Conservation (phyloP, 2,888 invertebrate species). For the Lobophora halterata region DNA sequence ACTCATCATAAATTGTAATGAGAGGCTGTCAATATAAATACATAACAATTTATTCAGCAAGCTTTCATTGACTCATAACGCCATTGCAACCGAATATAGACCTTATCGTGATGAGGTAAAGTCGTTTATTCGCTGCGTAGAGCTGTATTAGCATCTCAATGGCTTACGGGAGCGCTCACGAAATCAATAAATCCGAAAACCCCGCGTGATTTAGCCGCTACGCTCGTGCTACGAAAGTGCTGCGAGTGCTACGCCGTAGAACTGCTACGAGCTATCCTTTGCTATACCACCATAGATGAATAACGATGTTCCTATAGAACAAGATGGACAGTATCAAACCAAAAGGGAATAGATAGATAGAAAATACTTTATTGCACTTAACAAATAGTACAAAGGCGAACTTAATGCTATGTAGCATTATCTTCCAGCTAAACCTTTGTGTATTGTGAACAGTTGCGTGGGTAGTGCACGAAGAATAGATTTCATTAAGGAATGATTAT, state of each 20-base stretch:
- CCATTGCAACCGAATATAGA: constrained; percentile 25
- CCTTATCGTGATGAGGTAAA: constrained; percentile 30
- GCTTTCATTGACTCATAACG: constrained; percentile 37
- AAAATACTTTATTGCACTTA: too few species aligned
- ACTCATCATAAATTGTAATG: constrained; percentile 36
- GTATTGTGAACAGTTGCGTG: too few species aligned
- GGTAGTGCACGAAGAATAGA: too few species aligned
- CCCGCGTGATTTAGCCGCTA: constrained; percentile 39
- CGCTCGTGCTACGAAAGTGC: constrained; percentile 31
- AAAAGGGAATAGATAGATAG: too few species aligned
- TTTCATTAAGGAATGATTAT: too few species aligned
- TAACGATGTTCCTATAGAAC: too few species aligned
- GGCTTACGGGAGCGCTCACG: constrained; percentile 38
- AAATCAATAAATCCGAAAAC: constrained; percentile 49
- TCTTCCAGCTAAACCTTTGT: too few species aligned
- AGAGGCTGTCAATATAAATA: constrained; percentile 33
- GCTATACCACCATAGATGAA: too few species aligned
- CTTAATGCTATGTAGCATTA: too few species aligned
- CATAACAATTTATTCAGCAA: constrained; percentile 36
- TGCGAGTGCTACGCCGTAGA: constrained; percentile 36
- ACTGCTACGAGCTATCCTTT: constrained; percentile 23
- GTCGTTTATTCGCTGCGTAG: constrained; percentile 33
- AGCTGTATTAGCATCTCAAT: constrained; percentile 47
- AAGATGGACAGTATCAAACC: too few species aligned
- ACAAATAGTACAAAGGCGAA: too few species aligned